These are phyloP conservation scores for Torymus texanus DNA, from an alignment of 2,888 invertebrate genomes.

Conservation along the genomic window DNA sequence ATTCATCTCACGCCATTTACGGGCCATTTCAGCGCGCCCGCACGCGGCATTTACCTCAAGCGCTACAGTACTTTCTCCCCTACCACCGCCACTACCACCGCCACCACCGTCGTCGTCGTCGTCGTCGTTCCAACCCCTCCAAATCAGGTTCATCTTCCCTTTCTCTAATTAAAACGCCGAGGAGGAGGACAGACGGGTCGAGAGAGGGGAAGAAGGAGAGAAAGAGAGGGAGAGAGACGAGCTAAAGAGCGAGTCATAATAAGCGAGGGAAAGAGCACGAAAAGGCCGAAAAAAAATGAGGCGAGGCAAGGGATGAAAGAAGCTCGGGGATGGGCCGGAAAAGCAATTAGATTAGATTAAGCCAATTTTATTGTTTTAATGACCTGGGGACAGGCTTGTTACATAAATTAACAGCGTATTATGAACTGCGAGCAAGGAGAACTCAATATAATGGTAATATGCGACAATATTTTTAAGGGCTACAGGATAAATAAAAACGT, in stretches of 20 bases:
- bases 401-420: too few relatives aligned
- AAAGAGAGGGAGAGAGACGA: not conserved
- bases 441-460: too few relatives aligned
- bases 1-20: slow-evolving; percentile 46
- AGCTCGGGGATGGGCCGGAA: not conserved
- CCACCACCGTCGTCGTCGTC: not conserved
- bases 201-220: not conserved
- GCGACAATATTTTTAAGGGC: too few relatives aligned
- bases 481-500: too few relatives aligned
- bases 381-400: not conserved
- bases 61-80: slow-evolving; percentile 17
- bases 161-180: slow-evolving; percentile 39
- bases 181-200: slow-evolving; percentile 3
- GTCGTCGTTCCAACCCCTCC: not conserved
- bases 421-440: too few relatives aligned
- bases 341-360: slow-evolving; percentile 10
- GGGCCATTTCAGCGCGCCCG: slow-evolving; percentile 47
- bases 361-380: not conserved
- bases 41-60: slow-evolving; percentile 51
- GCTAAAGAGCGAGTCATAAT: too few relatives aligned
- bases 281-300: too few relatives aligned
- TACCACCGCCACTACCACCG: not conserved
- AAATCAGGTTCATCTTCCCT: slow-evolving; percentile 45
- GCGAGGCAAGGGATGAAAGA: not conserved
- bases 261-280: too few relatives aligned